Percentiles rank a stretch among this genome's conserved stretches.
Evolutionary conservation across 2,888 invertebrate genomes (phyloP).

Genomic region (Platerodrilus igneus): DNA sequence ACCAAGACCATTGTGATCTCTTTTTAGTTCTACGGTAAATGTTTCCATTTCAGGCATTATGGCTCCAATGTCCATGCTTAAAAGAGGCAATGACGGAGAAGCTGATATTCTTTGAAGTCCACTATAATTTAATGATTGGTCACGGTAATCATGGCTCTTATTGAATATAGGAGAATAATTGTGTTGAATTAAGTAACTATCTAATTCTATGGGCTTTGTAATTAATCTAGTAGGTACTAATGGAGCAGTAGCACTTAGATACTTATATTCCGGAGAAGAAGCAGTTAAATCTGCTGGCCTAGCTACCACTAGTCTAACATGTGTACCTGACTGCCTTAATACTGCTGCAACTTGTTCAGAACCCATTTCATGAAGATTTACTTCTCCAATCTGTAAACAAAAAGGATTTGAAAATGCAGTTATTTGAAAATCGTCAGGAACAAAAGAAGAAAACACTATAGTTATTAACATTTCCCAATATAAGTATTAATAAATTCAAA

Average conservation of each 20-base stretch:
- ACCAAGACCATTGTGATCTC: constrained; percentile 89
- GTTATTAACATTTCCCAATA: too few relatives aligned
- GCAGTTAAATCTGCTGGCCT: constrained; percentile 74
- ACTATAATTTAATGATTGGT: constrained; percentile 41
- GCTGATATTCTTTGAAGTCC: constrained; percentile 44
- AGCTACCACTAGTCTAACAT: constrained; percentile 91
- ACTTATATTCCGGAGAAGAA: constrained; percentile 56
- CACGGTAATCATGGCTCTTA: constrained; percentile 33
- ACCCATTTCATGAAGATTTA: constrained; percentile 91
- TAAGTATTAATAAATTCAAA: too few relatives aligned
- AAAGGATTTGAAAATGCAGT: too few relatives aligned
- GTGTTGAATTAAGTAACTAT: constrained; percentile 78
- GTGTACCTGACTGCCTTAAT: constrained; percentile 89
- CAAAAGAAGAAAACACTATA: constrained; percentile 7
- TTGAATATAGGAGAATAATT: constrained; percentile 71
- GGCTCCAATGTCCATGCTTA: constrained; percentile 54
- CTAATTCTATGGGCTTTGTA: constrained; percentile 81
- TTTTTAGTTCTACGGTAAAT: constrained; percentile 88
- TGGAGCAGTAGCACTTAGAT: constrained; percentile 56
- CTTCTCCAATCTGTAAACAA: constrained; percentile 45
- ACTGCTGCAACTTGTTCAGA: constrained; percentile 97
- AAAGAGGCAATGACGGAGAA: constrained; percentile 48
- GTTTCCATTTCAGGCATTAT: constrained; percentile 88
- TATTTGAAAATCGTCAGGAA: not conserved
- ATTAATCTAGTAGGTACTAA: constrained; percentile 69